Conservation (phyloP, 2,113 vertebrate genomes). For the Oenanthe melanoleuca region DNA sequence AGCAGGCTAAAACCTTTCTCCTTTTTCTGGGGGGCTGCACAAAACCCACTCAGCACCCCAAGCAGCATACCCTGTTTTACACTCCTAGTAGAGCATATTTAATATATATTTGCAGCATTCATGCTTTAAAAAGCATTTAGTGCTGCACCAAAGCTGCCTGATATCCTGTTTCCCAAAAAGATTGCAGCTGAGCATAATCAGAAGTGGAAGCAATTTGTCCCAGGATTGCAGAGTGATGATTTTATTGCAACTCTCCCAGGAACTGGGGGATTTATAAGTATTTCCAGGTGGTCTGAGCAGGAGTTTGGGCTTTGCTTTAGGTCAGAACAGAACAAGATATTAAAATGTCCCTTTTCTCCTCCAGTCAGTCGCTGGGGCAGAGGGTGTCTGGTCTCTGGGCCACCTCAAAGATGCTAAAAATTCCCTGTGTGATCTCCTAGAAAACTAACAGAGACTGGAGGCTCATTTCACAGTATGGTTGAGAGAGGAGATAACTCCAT, state of each 20-base stretch:
- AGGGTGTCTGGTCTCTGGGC: background rate
- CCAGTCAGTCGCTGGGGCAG: background rate
- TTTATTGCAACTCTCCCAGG: background rate
- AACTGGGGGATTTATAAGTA: background rate
- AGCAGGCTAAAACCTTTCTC: background rate
- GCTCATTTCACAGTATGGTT: fast-evolving
- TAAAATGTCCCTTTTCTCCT: background rate
- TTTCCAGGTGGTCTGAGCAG: background rate
- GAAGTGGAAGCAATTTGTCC: background rate
- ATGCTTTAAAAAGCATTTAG: background rate
- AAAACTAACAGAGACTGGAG: background rate
- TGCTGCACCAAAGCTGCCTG: background rate
- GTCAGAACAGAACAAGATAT: background rate
- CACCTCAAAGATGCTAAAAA: background rate
- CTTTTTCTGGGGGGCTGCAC: background rate
- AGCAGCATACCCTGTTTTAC: background rate
- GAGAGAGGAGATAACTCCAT: background rate
- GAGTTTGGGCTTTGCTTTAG: background rate
- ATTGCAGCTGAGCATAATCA: background rate
- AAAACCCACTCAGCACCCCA: background rate
- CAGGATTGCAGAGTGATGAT: background rate
- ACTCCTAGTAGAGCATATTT: background rate
- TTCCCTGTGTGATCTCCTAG: background rate
- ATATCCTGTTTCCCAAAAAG: background rate
- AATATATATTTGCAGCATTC: background rate